These are phyloP conservation scores for Pimephales promelas DNA, from an alignment of 2,113 vertebrate genomes.

Conservation along the genomic window DNA sequence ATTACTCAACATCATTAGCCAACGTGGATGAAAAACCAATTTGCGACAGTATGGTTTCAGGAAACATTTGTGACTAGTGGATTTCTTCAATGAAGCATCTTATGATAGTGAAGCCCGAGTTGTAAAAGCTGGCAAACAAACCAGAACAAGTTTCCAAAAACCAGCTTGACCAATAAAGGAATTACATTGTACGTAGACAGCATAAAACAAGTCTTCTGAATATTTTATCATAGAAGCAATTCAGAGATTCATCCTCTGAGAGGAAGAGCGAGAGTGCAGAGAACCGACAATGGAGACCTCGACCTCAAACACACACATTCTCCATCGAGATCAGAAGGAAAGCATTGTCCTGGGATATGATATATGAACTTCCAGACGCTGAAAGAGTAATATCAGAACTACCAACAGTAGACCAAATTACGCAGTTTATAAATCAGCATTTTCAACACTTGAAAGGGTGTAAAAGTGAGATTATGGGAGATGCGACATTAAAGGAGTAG, in stretches of 20 bases:
- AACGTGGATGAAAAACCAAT: too few relatives aligned
- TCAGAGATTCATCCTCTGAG: neutral
- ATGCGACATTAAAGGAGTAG: conserved; percentile 49
- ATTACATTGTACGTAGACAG: too few relatives aligned
- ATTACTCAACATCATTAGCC: too few relatives aligned
- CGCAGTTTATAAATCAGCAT: neutral
- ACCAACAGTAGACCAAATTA: neutral
- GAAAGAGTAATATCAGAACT: neutral
- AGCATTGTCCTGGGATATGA: neutral
- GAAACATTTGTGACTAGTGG: too few relatives aligned
- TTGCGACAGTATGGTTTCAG: too few relatives aligned
- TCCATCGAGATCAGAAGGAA: conserved; percentile 4
- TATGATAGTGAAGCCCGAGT: too few relatives aligned
- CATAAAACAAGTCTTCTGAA: conserved; percentile 29
- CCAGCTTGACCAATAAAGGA: neutral
- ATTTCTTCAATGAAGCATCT: too few relatives aligned
- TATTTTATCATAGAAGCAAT: conserved; percentile 2
- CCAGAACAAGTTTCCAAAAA: neutral
- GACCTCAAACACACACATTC: neutral
- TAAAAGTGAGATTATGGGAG: conserved; percentile 61
- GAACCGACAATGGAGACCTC: conserved; percentile 2
- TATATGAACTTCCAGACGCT: conserved; percentile 14
- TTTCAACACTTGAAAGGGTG: conserved; percentile 13
- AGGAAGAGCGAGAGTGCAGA: neutral
- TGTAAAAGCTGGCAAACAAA: neutral